phyloP scores from a whole-genome alignment of 2,888 invertebrate genomes.

The Elegia similella region DNA sequence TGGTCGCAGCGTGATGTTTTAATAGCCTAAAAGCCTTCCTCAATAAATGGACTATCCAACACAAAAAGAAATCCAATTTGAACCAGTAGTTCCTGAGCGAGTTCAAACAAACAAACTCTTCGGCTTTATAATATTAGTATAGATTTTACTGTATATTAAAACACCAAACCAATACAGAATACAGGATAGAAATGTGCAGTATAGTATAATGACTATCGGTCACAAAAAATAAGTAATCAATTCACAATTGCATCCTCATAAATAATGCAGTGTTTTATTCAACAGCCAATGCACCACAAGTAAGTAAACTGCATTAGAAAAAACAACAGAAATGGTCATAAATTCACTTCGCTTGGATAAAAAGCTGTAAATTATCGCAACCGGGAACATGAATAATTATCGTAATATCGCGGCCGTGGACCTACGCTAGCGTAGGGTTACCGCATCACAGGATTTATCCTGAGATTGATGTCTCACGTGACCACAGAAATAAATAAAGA shows the following conservation, averaged over 20 bases:
- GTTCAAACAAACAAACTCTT: too few species aligned
- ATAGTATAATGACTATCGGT: not conserved
- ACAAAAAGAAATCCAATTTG: too few species aligned
- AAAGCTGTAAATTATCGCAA: constrained; percentile 3
- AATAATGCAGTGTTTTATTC: constrained; percentile 1
- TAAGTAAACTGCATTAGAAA: not conserved
- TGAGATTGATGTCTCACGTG: too few species aligned
- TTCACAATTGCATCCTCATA: not conserved
- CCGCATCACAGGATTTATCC: too few species aligned
- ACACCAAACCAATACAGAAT: too few species aligned
- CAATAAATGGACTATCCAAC: too few species aligned
- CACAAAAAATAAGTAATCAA: not conserved
- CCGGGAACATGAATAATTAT: not conserved
- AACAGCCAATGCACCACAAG: not conserved
- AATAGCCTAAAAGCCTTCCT: too few species aligned
- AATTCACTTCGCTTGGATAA: not conserved
- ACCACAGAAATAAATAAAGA: too few species aligned
- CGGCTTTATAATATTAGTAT: too few species aligned
- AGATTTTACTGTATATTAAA: too few species aligned
- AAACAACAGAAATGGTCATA: not conserved
- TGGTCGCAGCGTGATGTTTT: too few species aligned
- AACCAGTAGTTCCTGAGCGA: too few species aligned
- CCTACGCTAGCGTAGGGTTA: not conserved
- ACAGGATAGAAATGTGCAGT: not conserved
- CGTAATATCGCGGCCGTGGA: not conserved